Evolutionary conservation across 2,113 vertebrate species (phyloP).

Genomic region (Trochalopteron elliotii): DNA sequence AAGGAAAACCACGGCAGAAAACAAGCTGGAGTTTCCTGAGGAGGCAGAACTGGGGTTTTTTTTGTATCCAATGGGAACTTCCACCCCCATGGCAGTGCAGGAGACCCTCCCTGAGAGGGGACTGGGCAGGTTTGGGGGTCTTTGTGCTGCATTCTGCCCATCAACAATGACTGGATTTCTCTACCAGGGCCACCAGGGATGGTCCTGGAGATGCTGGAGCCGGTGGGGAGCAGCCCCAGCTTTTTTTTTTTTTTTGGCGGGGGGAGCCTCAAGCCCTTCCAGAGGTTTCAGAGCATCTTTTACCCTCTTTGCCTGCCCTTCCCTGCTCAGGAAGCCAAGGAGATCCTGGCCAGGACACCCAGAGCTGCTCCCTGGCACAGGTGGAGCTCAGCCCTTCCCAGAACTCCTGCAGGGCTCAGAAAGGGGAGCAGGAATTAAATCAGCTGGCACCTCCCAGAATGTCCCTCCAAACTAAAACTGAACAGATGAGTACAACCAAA

Average conservation of each 20-base stretch:
- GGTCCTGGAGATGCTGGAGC: neutral
- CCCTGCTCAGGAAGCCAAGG: neutral
- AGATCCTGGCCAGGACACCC: neutral
- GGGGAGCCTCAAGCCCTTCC: neutral
- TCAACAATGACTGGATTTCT: rapidly evolving
- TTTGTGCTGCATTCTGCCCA: neutral
- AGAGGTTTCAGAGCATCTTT: neutral
- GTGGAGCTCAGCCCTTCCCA: neutral
- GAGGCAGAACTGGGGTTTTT: neutral
- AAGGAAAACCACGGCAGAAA: conserved; percentile 4
- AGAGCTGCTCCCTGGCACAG: neutral
- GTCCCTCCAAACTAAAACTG: neutral
- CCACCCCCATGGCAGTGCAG: neutral
- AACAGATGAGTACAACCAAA: conserved; percentile 17
- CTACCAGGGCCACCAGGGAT: neutral
- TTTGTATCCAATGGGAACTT: neutral
- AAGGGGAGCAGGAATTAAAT: neutral
- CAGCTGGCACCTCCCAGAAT: conserved; percentile 1
- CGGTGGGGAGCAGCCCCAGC: neutral
- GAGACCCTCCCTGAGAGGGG: neutral
- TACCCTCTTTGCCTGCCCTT: rapidly evolving
- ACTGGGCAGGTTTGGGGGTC: rapidly evolving
- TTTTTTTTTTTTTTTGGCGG: too few species aligned
- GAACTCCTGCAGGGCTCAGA: neutral
- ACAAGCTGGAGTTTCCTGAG: neutral